Evolutionary conservation across 1,140 invertebrate species (phyloP), one percentile per base, ranked within the genome.

Genomic region (Drosophila pruinosa): DNA sequence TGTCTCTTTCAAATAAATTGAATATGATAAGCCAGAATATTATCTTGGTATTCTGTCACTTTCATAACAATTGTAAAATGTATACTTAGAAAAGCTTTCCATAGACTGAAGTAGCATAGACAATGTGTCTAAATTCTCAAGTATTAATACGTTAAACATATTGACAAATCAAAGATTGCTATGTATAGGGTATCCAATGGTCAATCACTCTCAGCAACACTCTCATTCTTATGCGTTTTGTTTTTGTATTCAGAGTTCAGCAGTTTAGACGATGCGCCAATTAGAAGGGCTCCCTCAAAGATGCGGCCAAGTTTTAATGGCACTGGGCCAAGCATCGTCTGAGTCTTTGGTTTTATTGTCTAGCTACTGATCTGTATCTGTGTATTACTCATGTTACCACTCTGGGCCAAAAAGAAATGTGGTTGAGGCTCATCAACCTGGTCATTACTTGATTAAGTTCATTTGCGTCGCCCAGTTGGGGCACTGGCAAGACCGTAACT

Each of bases 401-500:
- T 43, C 34, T 50, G 36, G 22, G 31, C 56, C 62, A 22, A 78
- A 80, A 82, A 80, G 72, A 86, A 86, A 80, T 88, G 82, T 65
- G 78, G 67, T 63, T 54, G 75, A 56, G 71, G 53, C 80, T 75
- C 77, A 85, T 85, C 81, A 78, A 75, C 50, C 71, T 39, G 78
- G 82, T 86, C 82, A 86, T 86, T 88, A 86, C 78, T 78, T 82
- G 82, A 86, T 88, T 72, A 86, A 88, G 82, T 88, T 86, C 82
- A 86, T 82, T 85, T 86, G 58, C 62, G 74, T 75, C 53, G 76
- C 71, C 63, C 76, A 72, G 65, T 62, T 47, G 62, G 58, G 39
- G 52, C 47, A 58, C 45, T 28, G 41, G 38, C 61, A 54, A 57
- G 50, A 69, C 8, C 48, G 47, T 39, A 48, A 59, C 48, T 74